These are phyloP conservation scores for Hippopotamus amphibius DNA, from an alignment of 2,113 vertebrate genomes.

Conservation along the genomic window DNA sequence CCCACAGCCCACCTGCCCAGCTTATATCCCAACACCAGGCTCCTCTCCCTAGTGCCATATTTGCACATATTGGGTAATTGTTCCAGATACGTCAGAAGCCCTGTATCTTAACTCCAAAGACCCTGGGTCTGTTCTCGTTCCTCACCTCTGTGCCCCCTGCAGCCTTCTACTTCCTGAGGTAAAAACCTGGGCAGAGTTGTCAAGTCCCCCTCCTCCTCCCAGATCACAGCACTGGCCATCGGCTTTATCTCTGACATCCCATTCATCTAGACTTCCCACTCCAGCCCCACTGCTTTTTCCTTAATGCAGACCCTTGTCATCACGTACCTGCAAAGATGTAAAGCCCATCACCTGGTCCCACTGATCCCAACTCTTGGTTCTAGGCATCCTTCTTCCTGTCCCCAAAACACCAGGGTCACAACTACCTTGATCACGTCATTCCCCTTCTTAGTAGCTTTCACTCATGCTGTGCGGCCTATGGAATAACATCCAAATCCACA, in stretches of 20 bases:
- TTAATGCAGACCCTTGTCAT: background rate
- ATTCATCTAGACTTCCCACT: background rate
- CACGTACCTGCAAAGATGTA: background rate
- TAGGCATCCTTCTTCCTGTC: background rate
- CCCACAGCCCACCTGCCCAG: background rate
- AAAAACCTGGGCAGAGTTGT: background rate
- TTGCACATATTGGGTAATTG: background rate
- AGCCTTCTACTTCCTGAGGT: background rate
- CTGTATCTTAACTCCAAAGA: background rate
- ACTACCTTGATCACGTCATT: background rate
- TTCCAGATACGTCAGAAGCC: background rate
- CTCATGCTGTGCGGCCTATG: background rate
- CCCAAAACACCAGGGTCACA: background rate
- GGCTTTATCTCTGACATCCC: background rate
- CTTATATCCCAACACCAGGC: fast-evolving
- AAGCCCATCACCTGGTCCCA: background rate
- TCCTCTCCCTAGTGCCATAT: background rate
- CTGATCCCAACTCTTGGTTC: background rate
- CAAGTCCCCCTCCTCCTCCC: background rate
- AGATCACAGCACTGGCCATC: too few relatives aligned
- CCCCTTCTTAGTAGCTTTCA: too few relatives aligned
- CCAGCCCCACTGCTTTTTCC: too few relatives aligned
- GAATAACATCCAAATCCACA: background rate
- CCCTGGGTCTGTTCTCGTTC: background rate
- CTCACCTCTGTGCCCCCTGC: background rate